These are phyloP conservation scores for Saimiri boliviensis DNA, from an alignment of 2,113 vertebrate genomes.

Conservation along the genomic window DNA sequence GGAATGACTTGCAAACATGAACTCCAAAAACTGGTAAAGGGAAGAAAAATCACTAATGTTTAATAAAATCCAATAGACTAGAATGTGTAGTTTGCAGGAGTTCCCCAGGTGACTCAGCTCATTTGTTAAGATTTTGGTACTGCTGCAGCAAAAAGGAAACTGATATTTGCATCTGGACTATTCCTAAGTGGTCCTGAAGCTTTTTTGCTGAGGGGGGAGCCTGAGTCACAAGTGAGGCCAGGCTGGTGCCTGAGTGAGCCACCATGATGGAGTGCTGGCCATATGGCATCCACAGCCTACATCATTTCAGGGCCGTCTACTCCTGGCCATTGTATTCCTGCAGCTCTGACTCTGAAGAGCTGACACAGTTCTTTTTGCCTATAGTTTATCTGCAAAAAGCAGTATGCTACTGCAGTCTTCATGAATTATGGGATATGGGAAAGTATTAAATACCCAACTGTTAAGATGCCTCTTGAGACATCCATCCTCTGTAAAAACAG, in stretches of 20 bases:
- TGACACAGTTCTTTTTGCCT: neutral
- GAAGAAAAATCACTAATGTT: neutral
- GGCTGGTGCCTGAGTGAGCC: neutral
- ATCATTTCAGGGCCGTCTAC: neutral
- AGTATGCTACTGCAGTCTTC: neutral
- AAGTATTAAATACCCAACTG: neutral
- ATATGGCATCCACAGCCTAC: too few species aligned
- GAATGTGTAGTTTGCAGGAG: neutral
- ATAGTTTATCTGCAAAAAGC: neutral
- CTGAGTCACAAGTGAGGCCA: neutral
- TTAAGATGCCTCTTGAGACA: neutral
- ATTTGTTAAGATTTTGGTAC: neutral
- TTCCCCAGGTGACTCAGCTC: neutral
- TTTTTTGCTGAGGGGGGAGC: neutral
- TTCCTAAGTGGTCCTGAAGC: neutral
- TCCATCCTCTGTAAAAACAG: neutral
- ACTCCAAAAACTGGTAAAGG: neutral
- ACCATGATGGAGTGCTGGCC: neutral
- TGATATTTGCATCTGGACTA: neutral
- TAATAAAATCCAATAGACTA: neutral
- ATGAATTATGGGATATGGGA: neutral
- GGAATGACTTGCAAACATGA: neutral
- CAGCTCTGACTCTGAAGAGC: neutral
- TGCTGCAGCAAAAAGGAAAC: neutral
- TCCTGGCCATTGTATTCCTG: neutral